Conservation (phyloP, 2,888 invertebrate species). For the Cerastis rubricosa region DNA sequence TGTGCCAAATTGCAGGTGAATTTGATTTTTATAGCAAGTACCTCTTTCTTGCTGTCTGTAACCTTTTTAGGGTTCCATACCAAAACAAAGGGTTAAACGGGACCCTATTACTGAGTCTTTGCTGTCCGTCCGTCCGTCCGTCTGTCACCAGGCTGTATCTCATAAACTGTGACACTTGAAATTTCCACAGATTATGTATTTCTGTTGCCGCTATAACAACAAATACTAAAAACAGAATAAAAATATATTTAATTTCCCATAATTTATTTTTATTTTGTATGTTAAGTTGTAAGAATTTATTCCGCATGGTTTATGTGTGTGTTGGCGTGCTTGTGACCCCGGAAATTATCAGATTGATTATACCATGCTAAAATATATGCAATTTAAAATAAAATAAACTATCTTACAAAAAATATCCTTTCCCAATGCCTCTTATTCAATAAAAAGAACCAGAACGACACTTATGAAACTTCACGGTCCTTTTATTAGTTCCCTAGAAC, state of each 20-base stretch:
- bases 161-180: too few relatives aligned
- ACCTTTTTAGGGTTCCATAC: too few relatives aligned
- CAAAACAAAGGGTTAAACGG: too few relatives aligned
- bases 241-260: too few relatives aligned
- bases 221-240: too few relatives aligned
- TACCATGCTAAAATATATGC: neutral
- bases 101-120: too few relatives aligned
- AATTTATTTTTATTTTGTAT: too few relatives aligned
- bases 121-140: too few relatives aligned
- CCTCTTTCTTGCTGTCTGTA: neutral
- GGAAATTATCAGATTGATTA: neutral
- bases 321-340: neutral
- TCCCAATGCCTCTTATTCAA: neutral
- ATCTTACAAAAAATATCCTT: neutral
- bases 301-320: neutral
- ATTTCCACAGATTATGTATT: too few relatives aligned
- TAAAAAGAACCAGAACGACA: slow-evolving; percentile 19
- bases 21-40: neutral
- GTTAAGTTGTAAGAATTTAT: neutral
- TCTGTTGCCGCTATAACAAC: too few relatives aligned
- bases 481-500: slow-evolving; percentile 54
- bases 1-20: neutral
- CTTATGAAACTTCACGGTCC: slow-evolving; percentile 33
- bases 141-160: too few relatives aligned
- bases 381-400: neutral